Conservation (phyloP, 2,888 invertebrate genomes). For the Melanargia galathea region DNA sequence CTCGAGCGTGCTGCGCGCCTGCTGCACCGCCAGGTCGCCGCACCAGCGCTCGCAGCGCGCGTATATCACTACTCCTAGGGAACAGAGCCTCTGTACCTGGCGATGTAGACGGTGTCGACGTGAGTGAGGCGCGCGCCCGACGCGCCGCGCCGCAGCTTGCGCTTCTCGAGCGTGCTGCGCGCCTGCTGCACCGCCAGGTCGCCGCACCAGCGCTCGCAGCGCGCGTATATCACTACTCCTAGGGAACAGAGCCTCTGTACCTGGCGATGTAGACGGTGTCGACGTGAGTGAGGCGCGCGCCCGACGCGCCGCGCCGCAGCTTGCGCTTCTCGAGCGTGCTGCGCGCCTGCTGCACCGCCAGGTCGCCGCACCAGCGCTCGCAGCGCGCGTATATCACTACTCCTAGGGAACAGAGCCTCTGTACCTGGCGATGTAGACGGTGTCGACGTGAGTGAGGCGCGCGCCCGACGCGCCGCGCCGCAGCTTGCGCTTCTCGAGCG, state of each 20-base stretch:
- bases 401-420: no score
- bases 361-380: conserved; percentile 76
- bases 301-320: conserved; percentile 56
- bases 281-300: conserved; percentile 72
- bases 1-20: conserved; percentile 65
- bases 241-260: conserved; percentile 58
- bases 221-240: conserved; percentile 78
- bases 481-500: conserved; percentile 65
- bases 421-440: conserved; percentile 83
- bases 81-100: conserved; percentile 73
- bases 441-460: conserved; percentile 79
- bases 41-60: conserved; percentile 77
- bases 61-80: conserved; percentile 78
- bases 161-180: conserved; percentile 61
- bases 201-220: conserved; percentile 77
- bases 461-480: conserved; percentile 57
- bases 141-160: conserved; percentile 61
- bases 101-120: conserved; percentile 83
- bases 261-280: conserved; percentile 84
- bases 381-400: conserved; percentile 77
- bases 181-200: conserved; percentile 75
- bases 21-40: conserved; percentile 75
- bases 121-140: conserved; percentile 69
- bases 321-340: conserved; percentile 64
- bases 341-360: conserved; percentile 73